Percentiles rank a stretch among this genome's conserved stretches.
phyloP scores from a whole-genome alignment of 2,797 vertebrate genomes.

The Enteromius afrohamiltoni region DNA sequence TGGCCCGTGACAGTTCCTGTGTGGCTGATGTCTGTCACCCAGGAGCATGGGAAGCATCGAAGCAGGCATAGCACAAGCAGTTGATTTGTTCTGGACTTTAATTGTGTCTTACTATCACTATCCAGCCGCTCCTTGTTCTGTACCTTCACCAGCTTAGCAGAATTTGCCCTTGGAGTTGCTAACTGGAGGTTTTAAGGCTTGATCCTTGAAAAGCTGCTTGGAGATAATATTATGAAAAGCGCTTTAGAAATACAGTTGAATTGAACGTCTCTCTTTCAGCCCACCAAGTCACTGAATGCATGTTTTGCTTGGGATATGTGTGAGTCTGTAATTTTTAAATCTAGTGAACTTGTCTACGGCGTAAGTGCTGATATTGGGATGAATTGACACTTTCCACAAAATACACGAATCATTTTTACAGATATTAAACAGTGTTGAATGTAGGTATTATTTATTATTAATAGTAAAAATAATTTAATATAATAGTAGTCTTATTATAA shows the following conservation, averaged over 20 bases:
- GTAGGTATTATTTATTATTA: background rate
- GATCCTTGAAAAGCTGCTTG: background rate
- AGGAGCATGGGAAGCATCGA: conserved; percentile 25
- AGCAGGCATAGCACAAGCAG: background rate
- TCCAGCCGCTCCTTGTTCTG: background rate
- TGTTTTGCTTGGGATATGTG: background rate
- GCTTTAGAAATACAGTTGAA: conserved; percentile 2
- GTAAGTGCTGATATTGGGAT: background rate
- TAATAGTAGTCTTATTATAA: background rate
- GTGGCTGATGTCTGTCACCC: conserved; percentile 37
- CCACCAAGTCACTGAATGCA: background rate
- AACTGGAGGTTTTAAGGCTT: background rate
- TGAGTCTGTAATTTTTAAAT: background rate
- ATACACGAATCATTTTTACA: background rate
- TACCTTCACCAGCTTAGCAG: background rate
- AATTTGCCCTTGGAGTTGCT: background rate
- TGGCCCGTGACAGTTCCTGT: conserved; percentile 44
- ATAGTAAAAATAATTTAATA: background rate
- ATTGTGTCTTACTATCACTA: background rate
- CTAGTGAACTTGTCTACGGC: background rate
- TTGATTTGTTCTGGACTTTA: background rate
- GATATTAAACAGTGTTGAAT: background rate
- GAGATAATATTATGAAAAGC: background rate
- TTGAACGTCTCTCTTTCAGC: background rate
- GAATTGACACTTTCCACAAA: background rate